Conservation (phyloP, 2,113 vertebrate genomes). For the Glaucomys volans region DNA sequence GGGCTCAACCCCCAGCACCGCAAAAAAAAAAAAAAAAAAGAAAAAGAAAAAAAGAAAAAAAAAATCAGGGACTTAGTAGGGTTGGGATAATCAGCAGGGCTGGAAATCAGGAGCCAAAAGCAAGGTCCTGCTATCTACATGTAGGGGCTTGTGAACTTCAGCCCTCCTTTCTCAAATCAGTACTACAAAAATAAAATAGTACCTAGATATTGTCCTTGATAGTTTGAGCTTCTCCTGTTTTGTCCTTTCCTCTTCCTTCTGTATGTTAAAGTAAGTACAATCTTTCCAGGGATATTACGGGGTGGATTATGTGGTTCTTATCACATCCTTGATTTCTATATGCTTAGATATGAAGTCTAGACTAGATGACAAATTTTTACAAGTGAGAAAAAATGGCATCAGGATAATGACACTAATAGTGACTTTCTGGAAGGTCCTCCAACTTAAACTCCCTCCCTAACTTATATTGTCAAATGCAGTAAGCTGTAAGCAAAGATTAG, state of each 20-base stretch:
- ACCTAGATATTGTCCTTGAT: neutral
- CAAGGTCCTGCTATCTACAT: neutral
- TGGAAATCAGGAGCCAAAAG: neutral
- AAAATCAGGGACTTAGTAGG: neutral
- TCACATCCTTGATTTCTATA: neutral
- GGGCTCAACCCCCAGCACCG: no score
- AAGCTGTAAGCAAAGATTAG: conserved; percentile 22
- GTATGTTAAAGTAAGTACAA: neutral
- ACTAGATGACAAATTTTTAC: neutral
- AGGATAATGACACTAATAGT: neutral
- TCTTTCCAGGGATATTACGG: neutral
- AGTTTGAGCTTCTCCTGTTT: neutral
- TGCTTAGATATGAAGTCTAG: conserved; percentile 42
- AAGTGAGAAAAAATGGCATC: conserved; percentile 38
- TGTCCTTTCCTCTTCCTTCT: neutral
- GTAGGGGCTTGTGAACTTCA: neutral
- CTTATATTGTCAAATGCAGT: neutral
- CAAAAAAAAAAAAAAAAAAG: no score
- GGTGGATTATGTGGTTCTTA: neutral
- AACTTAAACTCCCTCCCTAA: neutral
- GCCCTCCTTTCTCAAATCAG: neutral
- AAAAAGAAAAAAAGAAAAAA: no score
- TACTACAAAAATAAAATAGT: neutral
- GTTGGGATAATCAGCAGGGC: neutral
- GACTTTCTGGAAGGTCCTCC: neutral